Conservation (phyloP, 2,113 vertebrate genomes). For the Polypterus senegalus region DNA sequence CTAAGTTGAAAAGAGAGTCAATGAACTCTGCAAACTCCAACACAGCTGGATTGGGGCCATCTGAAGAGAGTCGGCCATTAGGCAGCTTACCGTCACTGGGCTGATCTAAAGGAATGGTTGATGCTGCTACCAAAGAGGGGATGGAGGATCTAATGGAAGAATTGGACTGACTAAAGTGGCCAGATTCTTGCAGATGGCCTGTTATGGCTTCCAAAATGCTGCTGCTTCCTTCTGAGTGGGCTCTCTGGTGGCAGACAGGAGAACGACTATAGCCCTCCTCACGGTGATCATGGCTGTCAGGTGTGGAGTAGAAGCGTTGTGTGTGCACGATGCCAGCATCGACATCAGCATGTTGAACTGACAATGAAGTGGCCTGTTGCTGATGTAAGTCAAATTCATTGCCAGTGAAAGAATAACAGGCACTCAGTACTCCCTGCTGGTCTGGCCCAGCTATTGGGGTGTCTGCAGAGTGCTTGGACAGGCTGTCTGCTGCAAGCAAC, state of each 20-base stretch:
- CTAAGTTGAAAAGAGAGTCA: constrained; percentile 90
- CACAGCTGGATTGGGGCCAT: constrained; percentile 83
- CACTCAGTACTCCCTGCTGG: constrained; percentile 1
- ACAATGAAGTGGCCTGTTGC: no score
- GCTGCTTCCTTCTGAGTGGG: constrained; percentile 22
- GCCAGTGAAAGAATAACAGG: no score
- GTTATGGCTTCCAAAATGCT: no score
- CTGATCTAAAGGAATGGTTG: no score
- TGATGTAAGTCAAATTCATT: no score
- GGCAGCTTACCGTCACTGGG: constrained; percentile 37
- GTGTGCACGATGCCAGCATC: constrained; percentile 22
- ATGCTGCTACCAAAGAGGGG: no score
- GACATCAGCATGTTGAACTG: constrained; percentile 36
- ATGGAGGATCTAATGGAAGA: constrained; percentile 19
- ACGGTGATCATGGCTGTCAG: constrained; percentile 32
- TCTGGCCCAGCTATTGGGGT: constrained; percentile 7
- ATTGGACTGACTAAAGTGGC: background rate
- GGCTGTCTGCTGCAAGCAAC: constrained; percentile 80
- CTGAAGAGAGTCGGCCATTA: constrained; percentile 60
- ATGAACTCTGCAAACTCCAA: constrained; percentile 94
- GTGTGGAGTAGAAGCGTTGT: constrained; percentile 39
- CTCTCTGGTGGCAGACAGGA: constrained; percentile 34
- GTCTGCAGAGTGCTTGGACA: constrained; percentile 68
- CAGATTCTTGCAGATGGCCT: background rate
- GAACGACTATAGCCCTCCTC: constrained; percentile 16